Evolutionary conservation across 1,140 invertebrate species (phyloP), one percentile per base, ranked within the genome.

Genomic region (Aphis craccivora): DNA sequence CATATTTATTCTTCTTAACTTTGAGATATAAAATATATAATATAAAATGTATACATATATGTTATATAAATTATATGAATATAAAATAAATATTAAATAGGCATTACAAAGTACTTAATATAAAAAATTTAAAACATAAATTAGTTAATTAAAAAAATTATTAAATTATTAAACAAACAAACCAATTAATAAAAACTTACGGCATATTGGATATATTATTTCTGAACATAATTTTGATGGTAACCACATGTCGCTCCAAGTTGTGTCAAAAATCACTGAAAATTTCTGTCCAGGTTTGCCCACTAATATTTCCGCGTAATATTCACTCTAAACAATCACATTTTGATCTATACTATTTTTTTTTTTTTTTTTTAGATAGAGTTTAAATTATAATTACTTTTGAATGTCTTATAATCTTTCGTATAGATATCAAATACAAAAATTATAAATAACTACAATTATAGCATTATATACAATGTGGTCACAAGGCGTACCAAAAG

Each of bases 191-290:
- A 22, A 22, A 25, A 6, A 83, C 81, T 92, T 51, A 93, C 91
- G 0, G 18, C 91, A 93, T 30, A 93, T 25, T 0, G 91, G 91
- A 35, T 81, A 97, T 96, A 48, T 97, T 96, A 25, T 95, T 94
- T 95, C 94, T 37, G 95, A 95, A 94, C 97, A 97, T 90, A 96
- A 95, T 94, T 96, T 96, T 6, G 97, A 97, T 6, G 97, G 96
- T 48, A 97, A 95, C 96, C 97, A 97, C 8, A 96, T 95, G 94
- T 97, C 96, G 18, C 96, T 95, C 95, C 97, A 97, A 5, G 97
- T 96, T 23, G 97, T 97, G 94, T 97, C 97, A 95, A 97, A 97
- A 90, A 97, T 95, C 11, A 97, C 96, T 93, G 96, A 96, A 94
- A 97, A 96, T 35, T 94, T 94, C 95, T 97, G 96, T 20, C 96